Percentiles rank a stretch among this genome's conserved stretches.
phyloP scores from a whole-genome alignment of 2,113 vertebrate genomes.

The Epinephelus moara region DNA sequence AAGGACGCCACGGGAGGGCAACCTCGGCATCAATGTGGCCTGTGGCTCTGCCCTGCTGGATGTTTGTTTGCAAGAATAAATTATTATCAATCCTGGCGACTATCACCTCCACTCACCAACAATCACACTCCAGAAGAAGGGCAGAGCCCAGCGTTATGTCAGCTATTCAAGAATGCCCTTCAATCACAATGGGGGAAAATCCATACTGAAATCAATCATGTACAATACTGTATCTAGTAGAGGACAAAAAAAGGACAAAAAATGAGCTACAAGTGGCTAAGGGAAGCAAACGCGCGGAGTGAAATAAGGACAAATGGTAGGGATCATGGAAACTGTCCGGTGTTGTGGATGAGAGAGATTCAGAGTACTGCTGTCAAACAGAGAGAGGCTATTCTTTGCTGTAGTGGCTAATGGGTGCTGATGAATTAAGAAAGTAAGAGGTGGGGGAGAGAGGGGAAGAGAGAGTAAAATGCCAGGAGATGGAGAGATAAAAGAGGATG shows the following conservation, averaged over 20 bases:
- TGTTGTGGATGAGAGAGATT: slow-evolving; percentile 19
- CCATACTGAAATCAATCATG: slow-evolving; percentile 30
- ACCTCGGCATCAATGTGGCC: slow-evolving; percentile 43
- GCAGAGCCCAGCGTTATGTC: neutral
- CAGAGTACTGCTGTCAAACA: slow-evolving; percentile 35
- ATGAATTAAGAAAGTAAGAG: slow-evolving; percentile 52
- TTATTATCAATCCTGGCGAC: slow-evolving; percentile 36
- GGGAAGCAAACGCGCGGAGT: neutral
- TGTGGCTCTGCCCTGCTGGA: slow-evolving; percentile 26
- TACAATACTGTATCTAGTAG: slow-evolving; percentile 1
- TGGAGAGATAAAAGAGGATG: slow-evolving; percentile 70
- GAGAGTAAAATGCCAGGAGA: slow-evolving; percentile 57
- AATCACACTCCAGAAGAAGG: slow-evolving; percentile 1
- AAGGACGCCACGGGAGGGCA: slow-evolving; percentile 41
- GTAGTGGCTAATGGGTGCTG: slow-evolving; percentile 53
- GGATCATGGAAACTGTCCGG: neutral
- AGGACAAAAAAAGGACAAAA: neutral
- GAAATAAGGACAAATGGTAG: slow-evolving; percentile 9
- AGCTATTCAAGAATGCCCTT: slow-evolving; percentile 8
- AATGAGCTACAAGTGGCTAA: slow-evolving; percentile 25
- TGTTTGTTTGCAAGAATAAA: slow-evolving; percentile 56
- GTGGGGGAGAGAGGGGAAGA: neutral
- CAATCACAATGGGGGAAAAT: slow-evolving; percentile 1
- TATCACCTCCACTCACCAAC: neutral
- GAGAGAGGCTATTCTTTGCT: slow-evolving; percentile 26